Evolutionary conservation across 1,140 invertebrate species (phyloP).

Genomic region (Drosophila rhopaloa): DNA sequence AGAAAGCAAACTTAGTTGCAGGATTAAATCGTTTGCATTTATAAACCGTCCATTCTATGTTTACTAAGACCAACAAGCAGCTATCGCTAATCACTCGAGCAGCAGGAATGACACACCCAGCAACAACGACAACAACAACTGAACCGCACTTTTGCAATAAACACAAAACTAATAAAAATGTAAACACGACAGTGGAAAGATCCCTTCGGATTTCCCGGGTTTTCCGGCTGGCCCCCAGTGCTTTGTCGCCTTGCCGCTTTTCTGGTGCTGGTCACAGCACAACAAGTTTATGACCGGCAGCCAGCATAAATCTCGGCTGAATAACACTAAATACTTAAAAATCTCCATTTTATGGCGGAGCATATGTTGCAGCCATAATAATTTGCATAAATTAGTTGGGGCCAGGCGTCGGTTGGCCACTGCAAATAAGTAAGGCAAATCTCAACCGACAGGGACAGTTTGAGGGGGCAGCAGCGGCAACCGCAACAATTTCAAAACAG

Average conservation of each 20-base stretch:
- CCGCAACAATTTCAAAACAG: conserved; percentile 79
- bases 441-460: conserved; percentile 22
- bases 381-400: conserved; percentile 81
- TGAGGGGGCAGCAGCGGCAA: conserved; percentile 16
- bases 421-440: conserved; percentile 68
- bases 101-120: conserved; percentile 38
- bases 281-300: conserved; percentile 60
- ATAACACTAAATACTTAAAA: conserved; percentile 83
- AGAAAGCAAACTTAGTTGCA: background rate
- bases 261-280: conserved; percentile 34
- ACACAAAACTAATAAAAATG: conserved; percentile 80
- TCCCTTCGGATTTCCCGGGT: conserved; percentile 14
- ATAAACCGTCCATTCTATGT: conserved; percentile 4
- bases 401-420: conserved; percentile 61
- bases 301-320: conserved; percentile 72
- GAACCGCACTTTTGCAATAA: conserved; percentile 47
- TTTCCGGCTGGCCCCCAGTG: background rate
- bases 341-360: conserved; percentile 80
- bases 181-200: conserved; percentile 59
- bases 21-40: background rate
- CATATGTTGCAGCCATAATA: conserved; percentile 82
- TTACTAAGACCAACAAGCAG: conserved; percentile 11
- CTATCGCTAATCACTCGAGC: conserved; percentile 33
- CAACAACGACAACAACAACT: background rate
- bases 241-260: conserved; percentile 1